Conservation (phyloP, 2,888 invertebrate species). For the Xestoiulus laeticollis region DNA sequence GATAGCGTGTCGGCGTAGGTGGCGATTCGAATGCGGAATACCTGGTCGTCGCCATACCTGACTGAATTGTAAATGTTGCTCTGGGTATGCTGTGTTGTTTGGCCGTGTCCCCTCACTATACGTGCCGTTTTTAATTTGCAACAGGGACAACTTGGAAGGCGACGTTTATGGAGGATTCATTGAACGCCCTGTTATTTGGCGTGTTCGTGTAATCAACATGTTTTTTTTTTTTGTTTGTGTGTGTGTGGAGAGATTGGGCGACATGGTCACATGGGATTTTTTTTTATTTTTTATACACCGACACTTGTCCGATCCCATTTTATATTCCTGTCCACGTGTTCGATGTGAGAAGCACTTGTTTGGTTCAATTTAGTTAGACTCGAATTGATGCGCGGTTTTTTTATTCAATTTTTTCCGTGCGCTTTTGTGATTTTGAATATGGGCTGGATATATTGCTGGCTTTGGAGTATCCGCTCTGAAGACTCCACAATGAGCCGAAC, state of each 20-base stretch:
- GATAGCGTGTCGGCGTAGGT: not conserved
- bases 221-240: too few relatives aligned
- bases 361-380: not conserved
- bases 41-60: not conserved
- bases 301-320: not conserved
- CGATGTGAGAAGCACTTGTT: not conserved
- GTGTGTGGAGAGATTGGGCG: not conserved
- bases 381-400: slow-evolving; percentile 35
- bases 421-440: not conserved
- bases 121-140: not conserved
- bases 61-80: not conserved
- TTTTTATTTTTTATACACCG: not conserved
- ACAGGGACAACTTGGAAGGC: not conserved
- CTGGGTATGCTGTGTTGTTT: not conserved
- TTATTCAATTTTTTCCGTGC: not conserved
- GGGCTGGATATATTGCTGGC: not conserved
- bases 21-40: slow-evolving; percentile 11
- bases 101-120: not conserved
- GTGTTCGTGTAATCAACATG: slow-evolving; percentile 6
- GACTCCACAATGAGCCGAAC: slow-evolving; percentile 15
- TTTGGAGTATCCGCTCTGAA: not conserved
- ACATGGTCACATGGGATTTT: not conserved
- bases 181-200: too few relatives aligned
- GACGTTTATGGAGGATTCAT: too few relatives aligned
- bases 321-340: not conserved